phyloP scores from a whole-genome alignment of 2,113 vertebrate genomes.

The Columba livia region DNA sequence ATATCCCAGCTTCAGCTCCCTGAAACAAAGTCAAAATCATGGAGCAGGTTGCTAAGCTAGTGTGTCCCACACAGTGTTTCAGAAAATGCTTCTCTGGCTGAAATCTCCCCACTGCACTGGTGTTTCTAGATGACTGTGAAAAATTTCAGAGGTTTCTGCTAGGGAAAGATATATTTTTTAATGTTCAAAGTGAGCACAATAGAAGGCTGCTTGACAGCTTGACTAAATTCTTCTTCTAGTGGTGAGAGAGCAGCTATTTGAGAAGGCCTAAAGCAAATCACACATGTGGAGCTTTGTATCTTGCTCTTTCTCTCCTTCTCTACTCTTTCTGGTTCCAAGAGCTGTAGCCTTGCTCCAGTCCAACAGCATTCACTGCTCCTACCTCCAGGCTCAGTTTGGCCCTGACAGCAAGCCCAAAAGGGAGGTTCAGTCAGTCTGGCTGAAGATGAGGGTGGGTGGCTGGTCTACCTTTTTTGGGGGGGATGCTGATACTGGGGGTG shows the following conservation, averaged over 20 bases:
- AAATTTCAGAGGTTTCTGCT: neutral
- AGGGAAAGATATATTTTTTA: neutral
- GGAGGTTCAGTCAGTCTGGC: neutral
- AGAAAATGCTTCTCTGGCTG: neutral
- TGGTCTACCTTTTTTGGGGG: neutral
- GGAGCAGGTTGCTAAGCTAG: neutral
- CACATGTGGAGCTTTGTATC: neutral
- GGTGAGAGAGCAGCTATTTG: neutral
- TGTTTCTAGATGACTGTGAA: neutral
- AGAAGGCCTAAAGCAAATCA: neutral
- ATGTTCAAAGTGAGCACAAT: neutral
- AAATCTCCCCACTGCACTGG: neutral
- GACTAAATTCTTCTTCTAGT: neutral
- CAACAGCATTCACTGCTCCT: rapidly evolving
- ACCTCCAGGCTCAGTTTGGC: neutral
- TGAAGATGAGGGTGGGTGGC: neutral
- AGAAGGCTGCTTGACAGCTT: neutral
- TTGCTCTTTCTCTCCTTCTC: neutral
- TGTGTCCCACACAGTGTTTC: neutral
- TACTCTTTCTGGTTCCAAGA: neutral
- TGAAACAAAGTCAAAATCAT: neutral
- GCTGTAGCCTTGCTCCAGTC: neutral
- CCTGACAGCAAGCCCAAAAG: neutral
- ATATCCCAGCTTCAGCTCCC: neutral
- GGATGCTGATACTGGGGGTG: neutral